Conservation (phyloP, 2,113 vertebrate genomes). For the Philantomba maxwellii region DNA sequence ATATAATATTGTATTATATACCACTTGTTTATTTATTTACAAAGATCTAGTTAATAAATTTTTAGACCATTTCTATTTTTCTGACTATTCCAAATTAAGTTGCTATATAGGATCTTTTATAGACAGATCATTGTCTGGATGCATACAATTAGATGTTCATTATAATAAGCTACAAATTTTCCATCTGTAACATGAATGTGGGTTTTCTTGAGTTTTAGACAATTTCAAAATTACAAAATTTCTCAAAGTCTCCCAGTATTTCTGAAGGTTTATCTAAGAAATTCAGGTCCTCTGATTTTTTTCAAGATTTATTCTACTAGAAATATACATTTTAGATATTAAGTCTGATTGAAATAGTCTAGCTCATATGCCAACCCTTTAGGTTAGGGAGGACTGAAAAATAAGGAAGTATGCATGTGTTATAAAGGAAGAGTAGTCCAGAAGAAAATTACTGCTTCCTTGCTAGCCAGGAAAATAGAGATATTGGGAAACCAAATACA, state of each 20-base stretch:
- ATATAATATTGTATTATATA: neutral
- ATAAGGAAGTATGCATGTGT: neutral
- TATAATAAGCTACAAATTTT: neutral
- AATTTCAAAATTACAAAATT: neutral
- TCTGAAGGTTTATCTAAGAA: neutral
- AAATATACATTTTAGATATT: neutral
- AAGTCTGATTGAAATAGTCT: neutral
- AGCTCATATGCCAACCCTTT: neutral
- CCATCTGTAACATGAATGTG: neutral
- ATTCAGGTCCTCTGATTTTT: neutral
- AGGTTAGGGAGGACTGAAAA: neutral
- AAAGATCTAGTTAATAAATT: neutral
- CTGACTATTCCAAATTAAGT: neutral
- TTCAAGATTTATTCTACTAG: neutral
- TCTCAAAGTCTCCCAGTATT: neutral
- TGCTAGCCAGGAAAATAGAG: neutral
- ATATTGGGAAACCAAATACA: accelerated
- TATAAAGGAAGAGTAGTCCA: neutral
- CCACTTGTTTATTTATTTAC: neutral
- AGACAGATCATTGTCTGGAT: neutral
- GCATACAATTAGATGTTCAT: neutral
- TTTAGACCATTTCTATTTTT: neutral
- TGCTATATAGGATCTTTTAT: neutral
- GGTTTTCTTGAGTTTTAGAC: neutral
- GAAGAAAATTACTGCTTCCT: neutral